These are phyloP conservation scores for Galleria mellonella DNA, from an alignment of 1,140 invertebrate genomes.

Conservation along the genomic window DNA sequence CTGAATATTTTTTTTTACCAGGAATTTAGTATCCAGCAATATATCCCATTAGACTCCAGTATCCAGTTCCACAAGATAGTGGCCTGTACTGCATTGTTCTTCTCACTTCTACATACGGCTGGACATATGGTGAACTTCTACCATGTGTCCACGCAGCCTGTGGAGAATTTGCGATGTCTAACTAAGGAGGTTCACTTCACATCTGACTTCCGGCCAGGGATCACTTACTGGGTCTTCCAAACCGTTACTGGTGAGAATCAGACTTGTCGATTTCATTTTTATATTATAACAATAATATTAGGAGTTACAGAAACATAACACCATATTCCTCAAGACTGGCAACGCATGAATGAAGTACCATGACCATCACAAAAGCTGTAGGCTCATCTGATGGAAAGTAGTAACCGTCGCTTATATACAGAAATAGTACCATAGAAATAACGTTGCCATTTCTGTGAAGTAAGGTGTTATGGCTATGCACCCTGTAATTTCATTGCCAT, in stretches of 20 bases:
- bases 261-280: too few species aligned
- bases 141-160: slow-evolving; percentile 97
- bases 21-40: slow-evolving; percentile 97
- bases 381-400: too few species aligned
- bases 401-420: too few species aligned
- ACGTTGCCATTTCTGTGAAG: too few species aligned
- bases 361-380: too few species aligned
- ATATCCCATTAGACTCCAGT: slow-evolving; percentile 97
- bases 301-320: too few species aligned
- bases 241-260: slow-evolving; percentile 89
- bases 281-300: too few species aligned
- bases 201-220: slow-evolving; percentile 92
- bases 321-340: too few species aligned
- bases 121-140: slow-evolving; percentile 99
- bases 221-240: slow-evolving; percentile 96
- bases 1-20: slow-evolving; percentile 12
- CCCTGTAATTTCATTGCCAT: too few species aligned
- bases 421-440: too few species aligned
- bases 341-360: too few species aligned
- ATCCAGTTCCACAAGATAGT: slow-evolving; percentile 99
- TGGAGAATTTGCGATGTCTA: slow-evolving; percentile 94
- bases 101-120: slow-evolving; percentile 92
- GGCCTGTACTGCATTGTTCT: slow-evolving; percentile 96
- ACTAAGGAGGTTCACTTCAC: slow-evolving; percentile 96
- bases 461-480: too few species aligned